phyloP scores from a whole-genome alignment of 30 jellyfish, hydroid and myxozoan species.

The Catostylus mosaicus region DNA sequence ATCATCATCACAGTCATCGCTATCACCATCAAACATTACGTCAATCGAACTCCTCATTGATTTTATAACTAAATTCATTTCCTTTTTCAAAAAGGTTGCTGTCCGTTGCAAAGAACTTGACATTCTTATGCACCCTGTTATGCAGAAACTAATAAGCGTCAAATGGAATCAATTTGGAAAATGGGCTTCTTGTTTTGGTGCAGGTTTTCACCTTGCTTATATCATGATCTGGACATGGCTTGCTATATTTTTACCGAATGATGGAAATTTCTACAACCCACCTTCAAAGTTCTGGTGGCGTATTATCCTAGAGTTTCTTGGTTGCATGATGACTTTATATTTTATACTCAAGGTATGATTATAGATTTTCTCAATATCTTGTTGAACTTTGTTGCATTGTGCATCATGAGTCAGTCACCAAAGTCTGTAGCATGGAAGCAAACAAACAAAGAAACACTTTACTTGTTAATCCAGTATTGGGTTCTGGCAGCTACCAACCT shows the following conservation, averaged over 20 bases:
- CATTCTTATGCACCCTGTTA: conserved; percentile 95
- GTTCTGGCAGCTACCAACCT: no score
- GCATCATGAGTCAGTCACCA: no score
- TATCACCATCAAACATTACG: neutral
- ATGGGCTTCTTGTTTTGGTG: conserved; percentile 75
- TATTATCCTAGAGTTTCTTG: conserved; percentile 78
- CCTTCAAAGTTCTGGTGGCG: conserved; percentile 82
- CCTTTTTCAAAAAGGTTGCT: conserved; percentile 69
- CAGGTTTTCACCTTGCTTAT: conserved; percentile 74
- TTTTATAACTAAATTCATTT: neutral
- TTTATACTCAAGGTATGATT: conserved; percentile 75
- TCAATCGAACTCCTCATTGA: neutral
- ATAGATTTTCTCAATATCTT: no score
- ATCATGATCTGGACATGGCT: conserved; percentile 93
- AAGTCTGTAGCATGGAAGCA: no score
- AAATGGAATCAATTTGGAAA: conserved; percentile 91
- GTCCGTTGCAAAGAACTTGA: conserved; percentile 88
- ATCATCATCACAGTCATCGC: no score
- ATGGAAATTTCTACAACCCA: conserved; percentile 73
- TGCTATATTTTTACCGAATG: conserved; percentile 86
- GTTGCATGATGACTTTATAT: conserved; percentile 82
- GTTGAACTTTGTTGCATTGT: no score
- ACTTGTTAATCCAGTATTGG: no score
- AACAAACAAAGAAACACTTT: no score
- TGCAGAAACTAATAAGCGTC: conserved; percentile 76